Percentiles rank a stretch among this genome's conserved stretches.
Conservation (phyloP, 2,113 vertebrate genomes). For the Heterochromis multidens region DNA sequence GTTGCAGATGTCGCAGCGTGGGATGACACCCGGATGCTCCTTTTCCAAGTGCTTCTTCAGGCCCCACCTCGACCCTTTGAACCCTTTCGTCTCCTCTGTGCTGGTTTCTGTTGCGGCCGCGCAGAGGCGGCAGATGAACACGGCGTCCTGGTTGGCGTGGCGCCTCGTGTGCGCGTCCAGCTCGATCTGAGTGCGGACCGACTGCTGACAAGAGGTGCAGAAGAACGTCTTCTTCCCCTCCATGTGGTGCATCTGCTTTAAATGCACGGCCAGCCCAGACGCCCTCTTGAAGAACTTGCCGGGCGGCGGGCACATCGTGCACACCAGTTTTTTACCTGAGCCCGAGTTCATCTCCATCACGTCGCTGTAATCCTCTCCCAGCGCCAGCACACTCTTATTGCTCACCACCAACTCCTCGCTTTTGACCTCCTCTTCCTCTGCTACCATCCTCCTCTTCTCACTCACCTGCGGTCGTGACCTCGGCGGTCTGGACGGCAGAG, state of each 20-base stretch:
- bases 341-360: neutral
- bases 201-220: constrained; percentile 23
- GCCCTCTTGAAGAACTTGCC: constrained; percentile 4
- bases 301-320: constrained; percentile 35
- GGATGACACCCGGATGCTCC: constrained; percentile 44
- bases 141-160: constrained; percentile 26
- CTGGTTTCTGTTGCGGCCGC: neutral
- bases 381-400: constrained; percentile 5
- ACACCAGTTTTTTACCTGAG: neutral
- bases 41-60: constrained; percentile 41
- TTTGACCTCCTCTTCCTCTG: neutral
- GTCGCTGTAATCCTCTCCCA: neutral
- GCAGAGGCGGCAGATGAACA: constrained; percentile 38
- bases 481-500: rapidly evolving
- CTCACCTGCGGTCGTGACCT: neutral
- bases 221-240: constrained; percentile 23
- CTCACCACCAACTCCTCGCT: neutral
- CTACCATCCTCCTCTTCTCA: neutral
- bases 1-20: constrained; percentile 37
- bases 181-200: neutral
- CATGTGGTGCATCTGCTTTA: constrained; percentile 16
- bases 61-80: neutral
- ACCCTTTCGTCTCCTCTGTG: neutral
- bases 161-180: constrained; percentile 29
- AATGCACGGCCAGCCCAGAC: constrained; percentile 12